Evolutionary conservation across 2,113 vertebrate genomes (phyloP).

Genomic region (Charadrius vociferus): DNA sequence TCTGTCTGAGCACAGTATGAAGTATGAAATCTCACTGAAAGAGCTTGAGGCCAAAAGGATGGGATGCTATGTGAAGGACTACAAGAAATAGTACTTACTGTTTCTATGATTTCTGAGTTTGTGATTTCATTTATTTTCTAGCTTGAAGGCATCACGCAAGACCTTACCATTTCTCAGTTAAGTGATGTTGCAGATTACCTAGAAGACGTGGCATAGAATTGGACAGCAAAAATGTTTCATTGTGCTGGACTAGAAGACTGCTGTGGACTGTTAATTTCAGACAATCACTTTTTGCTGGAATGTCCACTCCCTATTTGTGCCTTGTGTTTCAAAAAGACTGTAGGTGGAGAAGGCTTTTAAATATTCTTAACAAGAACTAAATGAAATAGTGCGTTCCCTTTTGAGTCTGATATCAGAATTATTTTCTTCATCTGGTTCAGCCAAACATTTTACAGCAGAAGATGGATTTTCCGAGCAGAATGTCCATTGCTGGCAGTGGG

Average conservation of each 20-base stretch:
- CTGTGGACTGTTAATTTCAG: constrained; percentile 36
- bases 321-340: constrained; percentile 71
- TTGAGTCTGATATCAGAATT: constrained; percentile 11
- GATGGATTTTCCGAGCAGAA: not conserved
- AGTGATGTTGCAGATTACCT: constrained; percentile 88
- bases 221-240: not conserved
- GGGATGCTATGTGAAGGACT: not conserved
- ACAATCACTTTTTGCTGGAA: constrained; percentile 68
- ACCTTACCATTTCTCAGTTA: constrained; percentile 87
- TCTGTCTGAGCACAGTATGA: not conserved
- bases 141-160: constrained; percentile 88
- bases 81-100: not conserved
- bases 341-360: constrained; percentile 52
- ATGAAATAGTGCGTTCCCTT: not conserved
- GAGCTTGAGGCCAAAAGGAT: not conserved
- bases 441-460: constrained; percentile 9
- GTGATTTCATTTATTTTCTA: constrained; percentile 47
- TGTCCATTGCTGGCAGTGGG: constrained; percentile 43
- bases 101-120: not conserved
- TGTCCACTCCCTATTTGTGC: constrained; percentile 68
- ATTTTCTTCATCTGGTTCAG: constrained; percentile 26
- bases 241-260: constrained; percentile 18
- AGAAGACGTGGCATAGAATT: constrained; percentile 85
- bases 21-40: not conserved
- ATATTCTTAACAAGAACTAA: constrained; percentile 44